Evolutionary conservation across 2,113 vertebrate genomes (phyloP), one percentile per base, ranked within the genome.

Genomic region (Nematolebias whitei): DNA sequence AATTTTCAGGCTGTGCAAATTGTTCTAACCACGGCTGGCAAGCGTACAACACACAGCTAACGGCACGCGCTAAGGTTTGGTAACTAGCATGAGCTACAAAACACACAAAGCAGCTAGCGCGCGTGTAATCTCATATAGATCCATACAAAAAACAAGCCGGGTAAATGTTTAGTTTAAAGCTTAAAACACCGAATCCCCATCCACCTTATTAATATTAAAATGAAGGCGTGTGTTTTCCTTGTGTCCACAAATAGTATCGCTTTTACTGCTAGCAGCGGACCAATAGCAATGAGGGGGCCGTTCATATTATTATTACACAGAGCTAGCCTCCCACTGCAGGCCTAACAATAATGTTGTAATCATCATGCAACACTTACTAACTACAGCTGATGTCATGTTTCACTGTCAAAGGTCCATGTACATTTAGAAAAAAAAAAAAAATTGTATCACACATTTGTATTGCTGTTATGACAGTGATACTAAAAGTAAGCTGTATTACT

Each of bases 291-390:
- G 39, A 64, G 75, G 61, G 73, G 84, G 79, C 48, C 35, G 79
- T 86, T 80, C 86, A 85, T 87, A 78, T 85, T 40, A 84, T 88
- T 84, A 84, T n/a, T 19, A 58, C 16, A 9, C 0, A 22, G 43
- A 13, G 11, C 22, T 32, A 22, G 40, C 4, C 67, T 26, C 24
- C 23, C 49, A 2, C 26, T 15, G 13, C 32, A 5, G 15, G 40
- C 9, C 5, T 22, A 4, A 3, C 0, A 20, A 5, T 32, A 24
- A 16, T 71, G 32, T 0, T 58, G 86, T 24, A 77, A 80, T 54
- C 29, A 24, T 8, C 15, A 24, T 71, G 67, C 47, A 54, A 53
- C 22, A 60, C 26, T 35, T 2, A 38, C 38, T 5, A 77, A 74
- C 22, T 15, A 7, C 35, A 12, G 62, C 12, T 72, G 29, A 66